Evolutionary conservation across 2,113 vertebrate species (phyloP), one percentile per base, ranked within the genome.

Genomic region (Meriones unguiculatus): DNA sequence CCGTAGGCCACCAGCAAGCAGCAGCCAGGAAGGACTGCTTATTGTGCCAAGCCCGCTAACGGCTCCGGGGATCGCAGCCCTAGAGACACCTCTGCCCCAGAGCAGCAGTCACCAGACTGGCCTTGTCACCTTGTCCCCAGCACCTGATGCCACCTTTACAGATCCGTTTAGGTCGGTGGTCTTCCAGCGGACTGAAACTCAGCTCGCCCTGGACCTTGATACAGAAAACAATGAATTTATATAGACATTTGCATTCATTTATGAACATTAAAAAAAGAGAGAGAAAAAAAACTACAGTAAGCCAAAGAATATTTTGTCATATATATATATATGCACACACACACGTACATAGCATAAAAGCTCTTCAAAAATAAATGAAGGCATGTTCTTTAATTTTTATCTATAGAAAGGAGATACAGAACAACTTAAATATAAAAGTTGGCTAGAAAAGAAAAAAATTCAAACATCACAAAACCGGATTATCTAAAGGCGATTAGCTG

Each of bases 401-500:
- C 73, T 75, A 70, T 28, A 72, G 46, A 94, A 89, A 20, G 64
- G 18, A 95, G 41, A 20, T 67, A 90, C 90, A 73, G 50, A 88
- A 90, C 41, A 89, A 95, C 65, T 89, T 95, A 93, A 95, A 89
- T 93, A 95, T 50, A 64, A 65, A 96, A 89, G 35, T 76, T 90
- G 77, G 22, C 77, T 87, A 78, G 77, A 75, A 95, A 52, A 85
- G 3, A 94, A 32, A 94, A 94, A 97, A 91, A 89, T 73, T 54
- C 38, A 72, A 89, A 84, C 72, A 90, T 10, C 24, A 82, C 59
- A 41, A 87, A 90, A 25, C 14, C 38, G 41, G 90, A 89, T 41
- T 91, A 30, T 59, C 54, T 89, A 72, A 96, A 96, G 86, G 86
- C 25, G 18, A 77, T 25, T 8, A 93, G 80, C 32, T 81, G 11